Percentiles rank a stretch among this genome's conserved stretches.
These are phyloP conservation scores for Plodia interpunctella DNA, from an alignment of 1,140 invertebrate genomes.

Conservation along the genomic window DNA sequence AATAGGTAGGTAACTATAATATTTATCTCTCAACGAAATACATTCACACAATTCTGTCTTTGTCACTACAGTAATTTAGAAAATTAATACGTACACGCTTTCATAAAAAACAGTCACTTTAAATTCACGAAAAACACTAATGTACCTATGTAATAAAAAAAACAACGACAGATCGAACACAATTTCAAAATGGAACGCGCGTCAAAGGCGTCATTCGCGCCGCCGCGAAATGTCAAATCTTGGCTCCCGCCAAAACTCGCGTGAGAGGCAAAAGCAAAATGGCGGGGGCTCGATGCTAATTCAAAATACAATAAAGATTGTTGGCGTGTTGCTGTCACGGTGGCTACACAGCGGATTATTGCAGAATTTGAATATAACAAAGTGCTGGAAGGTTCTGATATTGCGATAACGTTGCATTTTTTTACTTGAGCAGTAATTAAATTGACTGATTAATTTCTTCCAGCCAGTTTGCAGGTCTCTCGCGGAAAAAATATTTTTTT, in stretches of 20 bases:
- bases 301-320: constrained; percentile 7
- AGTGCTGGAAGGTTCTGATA: background rate
- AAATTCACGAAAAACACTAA: background rate
- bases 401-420: background rate
- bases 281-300: constrained; percentile 5
- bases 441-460: too few species aligned
- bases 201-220: constrained; percentile 6
- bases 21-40: background rate
- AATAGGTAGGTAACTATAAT: too few species aligned
- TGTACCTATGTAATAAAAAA: background rate
- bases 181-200: background rate
- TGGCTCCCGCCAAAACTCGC: constrained; percentile 4
- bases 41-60: too few species aligned
- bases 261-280: constrained; percentile 6
- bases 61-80: too few species aligned
- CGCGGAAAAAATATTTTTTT: too few species aligned
- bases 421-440: too few species aligned
- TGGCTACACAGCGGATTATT: background rate
- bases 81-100: too few species aligned
- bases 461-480: too few species aligned
- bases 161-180: background rate
- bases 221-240: constrained; percentile 3
- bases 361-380: constrained; percentile 4
- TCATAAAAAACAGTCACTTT: too few species aligned
- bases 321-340: background rate